Evolutionary conservation across 2,113 vertebrate species (phyloP), one percentile per base, ranked within the genome.

Genomic region (Phycodurus eques): DNA sequence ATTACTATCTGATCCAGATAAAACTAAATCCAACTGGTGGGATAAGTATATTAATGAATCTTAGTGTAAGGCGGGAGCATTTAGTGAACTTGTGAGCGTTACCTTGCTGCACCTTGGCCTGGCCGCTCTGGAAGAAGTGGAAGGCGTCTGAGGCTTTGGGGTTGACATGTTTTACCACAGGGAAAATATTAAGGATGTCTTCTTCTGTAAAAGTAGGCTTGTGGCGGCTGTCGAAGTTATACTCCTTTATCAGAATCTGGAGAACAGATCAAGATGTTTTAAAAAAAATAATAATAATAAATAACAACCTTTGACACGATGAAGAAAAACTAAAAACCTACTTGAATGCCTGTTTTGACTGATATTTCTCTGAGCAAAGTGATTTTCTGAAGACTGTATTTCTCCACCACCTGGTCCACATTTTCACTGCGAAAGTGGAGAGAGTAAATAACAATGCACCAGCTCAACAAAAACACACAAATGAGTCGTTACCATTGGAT

Each of bases 91-190:
- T 0, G 53, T 0, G 39, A 17, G 42, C 31, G 19, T 78, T 89
- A 98, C 98, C 98, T 95, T 99, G 98, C 85, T 99, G 97, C 39
- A 99, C 97, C 94, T 99, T 99, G 72, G 97, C 96, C 92, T 99
- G 98, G 53, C 97, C 98, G 22, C 97, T 99, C 93, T 99, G 98
- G 93, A 99, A 99, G 93, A 99, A 98, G 91, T 99, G 97, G 91
- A 98, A 99, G 84, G 98, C 98, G 0, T 99, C 98, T 0, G 97
- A 98, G 59, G 97, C 98, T 93, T 98, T 99, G 81, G 98, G 97
- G 88, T 98, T 98, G 19, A 99, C 95, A 0, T 99, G 97, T 85
- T 99, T 99, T 78, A 99, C 98, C 5, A 99, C 95, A 0, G 98
- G 98, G 85, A 99, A 99, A 87, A 99, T 99, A 81, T 99, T 99